Conservation (phyloP, 2,888 invertebrate species). For the Mythimna loreyi region DNA sequence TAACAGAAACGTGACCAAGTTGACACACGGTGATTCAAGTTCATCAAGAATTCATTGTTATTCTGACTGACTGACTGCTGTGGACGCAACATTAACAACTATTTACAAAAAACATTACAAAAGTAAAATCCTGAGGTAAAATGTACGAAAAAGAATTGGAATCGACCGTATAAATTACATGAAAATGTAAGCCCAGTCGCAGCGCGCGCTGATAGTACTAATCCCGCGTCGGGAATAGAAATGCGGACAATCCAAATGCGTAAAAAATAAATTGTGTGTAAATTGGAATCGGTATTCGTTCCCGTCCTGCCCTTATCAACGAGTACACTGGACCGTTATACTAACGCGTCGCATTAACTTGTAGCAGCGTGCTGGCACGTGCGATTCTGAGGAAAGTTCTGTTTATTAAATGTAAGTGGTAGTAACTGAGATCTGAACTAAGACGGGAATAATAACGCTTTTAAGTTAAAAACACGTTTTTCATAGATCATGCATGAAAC, state of each 20-base stretch:
- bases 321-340: neutral
- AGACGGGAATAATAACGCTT: too few species aligned
- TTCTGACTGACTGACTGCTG: slow-evolving; percentile 8
- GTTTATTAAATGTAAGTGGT: too few species aligned
- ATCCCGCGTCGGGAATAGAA: slow-evolving; percentile 25
- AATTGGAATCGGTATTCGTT: slow-evolving; percentile 6
- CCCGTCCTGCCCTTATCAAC: neutral
- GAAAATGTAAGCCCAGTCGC: slow-evolving; percentile 14
- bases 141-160: slow-evolving; percentile 3
- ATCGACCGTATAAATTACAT: slow-evolving; percentile 7
- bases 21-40: neutral
- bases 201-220: slow-evolving; percentile 11
- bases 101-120: slow-evolving; percentile 3
- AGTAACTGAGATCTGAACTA: too few species aligned
- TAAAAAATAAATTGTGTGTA: slow-evolving; percentile 5
- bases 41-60: slow-evolving; percentile 20
- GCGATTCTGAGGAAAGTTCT: too few species aligned
- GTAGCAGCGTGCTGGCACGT: too few species aligned
- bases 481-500: too few species aligned
- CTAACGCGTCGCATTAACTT: neutral
- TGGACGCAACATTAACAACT: neutral
- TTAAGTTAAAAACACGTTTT: too few species aligned
- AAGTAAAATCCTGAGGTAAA: neutral
- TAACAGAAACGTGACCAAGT: too few species aligned
- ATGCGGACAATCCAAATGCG: slow-evolving; percentile 4